phyloP scores from a whole-genome alignment of 2,888 invertebrate species.

The Dascillus cervinus region DNA sequence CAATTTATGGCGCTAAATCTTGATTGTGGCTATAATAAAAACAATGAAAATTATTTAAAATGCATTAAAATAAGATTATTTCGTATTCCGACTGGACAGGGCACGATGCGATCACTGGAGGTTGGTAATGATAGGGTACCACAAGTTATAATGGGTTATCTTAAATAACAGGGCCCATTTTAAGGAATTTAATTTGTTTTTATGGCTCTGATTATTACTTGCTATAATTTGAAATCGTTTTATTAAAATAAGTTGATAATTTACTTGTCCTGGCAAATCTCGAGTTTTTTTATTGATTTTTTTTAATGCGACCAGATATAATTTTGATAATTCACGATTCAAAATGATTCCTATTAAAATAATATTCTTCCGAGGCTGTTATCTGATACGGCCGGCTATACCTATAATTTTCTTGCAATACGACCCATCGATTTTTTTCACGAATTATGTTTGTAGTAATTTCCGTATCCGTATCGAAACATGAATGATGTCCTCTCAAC shows the following conservation, averaged over 20 bases:
- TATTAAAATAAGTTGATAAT: conserved; percentile 37
- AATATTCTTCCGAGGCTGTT: conserved; percentile 3
- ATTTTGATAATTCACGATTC: too few relatives aligned
- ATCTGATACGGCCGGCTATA: conserved; percentile 21
- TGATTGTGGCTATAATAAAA: too few relatives aligned
- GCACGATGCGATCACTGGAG: conserved; percentile 21
- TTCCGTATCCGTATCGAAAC: conserved; percentile 40
- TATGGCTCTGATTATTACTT: conserved; percentile 45
- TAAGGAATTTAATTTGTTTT: conserved; percentile 46
- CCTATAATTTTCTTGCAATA: conserved; percentile 32
- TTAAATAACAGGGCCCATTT: conserved; percentile 43
- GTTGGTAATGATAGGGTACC: conserved; percentile 41
- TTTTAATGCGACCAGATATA: conserved; percentile 9
- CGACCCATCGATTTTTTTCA: conserved; percentile 33
- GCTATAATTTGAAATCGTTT: conserved; percentile 44
- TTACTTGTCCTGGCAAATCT: too few relatives aligned
- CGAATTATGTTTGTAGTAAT: conserved; percentile 31
- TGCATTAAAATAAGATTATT: conserved; percentile 33
- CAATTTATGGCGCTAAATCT: too few relatives aligned
- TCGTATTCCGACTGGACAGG: conserved; percentile 21
- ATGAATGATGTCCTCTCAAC: conserved; percentile 41
- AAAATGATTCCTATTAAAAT: too few relatives aligned
- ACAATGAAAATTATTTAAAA: conserved; percentile 37
- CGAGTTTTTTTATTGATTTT: conserved; percentile 24
- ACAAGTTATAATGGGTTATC: conserved; percentile 41